Percentiles rank a stretch among this genome's conserved stretches.
Conservation (phyloP, 2,797 vertebrate species). For the Acanthopagrus latus region DNA sequence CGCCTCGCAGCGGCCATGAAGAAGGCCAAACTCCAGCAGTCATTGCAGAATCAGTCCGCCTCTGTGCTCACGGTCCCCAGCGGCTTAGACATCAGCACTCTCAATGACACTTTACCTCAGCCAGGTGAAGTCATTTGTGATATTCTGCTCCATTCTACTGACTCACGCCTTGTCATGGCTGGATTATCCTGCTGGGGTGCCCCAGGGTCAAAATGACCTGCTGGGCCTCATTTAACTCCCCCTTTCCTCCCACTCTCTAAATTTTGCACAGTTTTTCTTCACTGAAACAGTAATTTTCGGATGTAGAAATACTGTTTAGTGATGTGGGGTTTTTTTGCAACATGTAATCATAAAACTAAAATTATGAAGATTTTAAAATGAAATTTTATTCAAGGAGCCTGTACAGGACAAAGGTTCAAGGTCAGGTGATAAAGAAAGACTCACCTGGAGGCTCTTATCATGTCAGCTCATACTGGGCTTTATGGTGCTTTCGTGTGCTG, state of each 20-base stretch:
- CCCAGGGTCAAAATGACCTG: neutral
- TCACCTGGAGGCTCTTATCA: neutral
- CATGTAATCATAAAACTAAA: neutral
- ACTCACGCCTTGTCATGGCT: neutral
- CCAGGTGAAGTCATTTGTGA: slow-evolving; percentile 59
- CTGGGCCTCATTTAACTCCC: neutral
- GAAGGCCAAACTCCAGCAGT: slow-evolving; percentile 67
- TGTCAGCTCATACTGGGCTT: neutral
- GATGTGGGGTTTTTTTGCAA: neutral
- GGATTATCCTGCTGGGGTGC: neutral
- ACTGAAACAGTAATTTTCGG: neutral
- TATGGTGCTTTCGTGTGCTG: too few species aligned
- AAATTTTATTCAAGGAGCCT: neutral
- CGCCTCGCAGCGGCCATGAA: slow-evolving; percentile 67
- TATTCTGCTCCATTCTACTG: neutral
- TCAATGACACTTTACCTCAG: slow-evolving; percentile 67
- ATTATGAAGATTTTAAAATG: neutral
- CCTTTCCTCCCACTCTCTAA: neutral
- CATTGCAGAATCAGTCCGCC: slow-evolving; percentile 64
- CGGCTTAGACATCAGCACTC: slow-evolving; percentile 84
- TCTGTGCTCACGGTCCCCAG: slow-evolving; percentile 90
- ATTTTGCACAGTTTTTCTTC: neutral
- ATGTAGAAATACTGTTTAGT: neutral
- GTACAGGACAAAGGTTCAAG: neutral
- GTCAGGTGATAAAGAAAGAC: neutral